Percentiles rank a stretch among this genome's conserved stretches.
Evolutionary conservation across 2,888 invertebrate species (phyloP).

Genomic region (Machimus rusticus): DNA sequence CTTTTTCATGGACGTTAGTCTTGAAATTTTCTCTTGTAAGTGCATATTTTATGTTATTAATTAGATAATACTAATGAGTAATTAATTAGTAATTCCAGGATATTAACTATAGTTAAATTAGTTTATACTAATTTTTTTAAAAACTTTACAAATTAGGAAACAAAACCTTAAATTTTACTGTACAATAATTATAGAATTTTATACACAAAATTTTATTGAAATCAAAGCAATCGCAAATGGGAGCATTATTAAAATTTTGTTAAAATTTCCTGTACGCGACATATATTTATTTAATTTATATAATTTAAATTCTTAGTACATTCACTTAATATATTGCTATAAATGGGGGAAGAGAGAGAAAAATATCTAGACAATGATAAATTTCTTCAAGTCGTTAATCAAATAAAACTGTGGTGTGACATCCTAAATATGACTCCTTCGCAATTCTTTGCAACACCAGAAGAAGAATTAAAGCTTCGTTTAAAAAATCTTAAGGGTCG

Average conservation of each 20-base stretch:
- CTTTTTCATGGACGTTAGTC: too few species aligned
- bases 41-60: too few species aligned
- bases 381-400: not conserved
- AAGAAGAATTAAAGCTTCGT: conserved; percentile 45
- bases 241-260: not conserved
- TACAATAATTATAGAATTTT: not conserved
- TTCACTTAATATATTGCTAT: not conserved
- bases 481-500: conserved; percentile 4
- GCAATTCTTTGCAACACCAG: conserved; percentile 49
- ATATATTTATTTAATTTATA: not conserved
- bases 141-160: not conserved
- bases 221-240: not conserved
- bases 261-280: not conserved
- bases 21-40: too few species aligned
- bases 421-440: conserved; percentile 51
- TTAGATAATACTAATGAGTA: too few species aligned
- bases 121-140: too few species aligned
- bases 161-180: not conserved
- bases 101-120: too few species aligned
- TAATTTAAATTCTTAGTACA: not conserved
- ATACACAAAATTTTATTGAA: not conserved
- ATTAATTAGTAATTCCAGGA: too few species aligned
- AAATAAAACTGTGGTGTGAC: not conserved
- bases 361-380: not conserved
- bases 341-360: not conserved